phyloP scores from a whole-genome alignment of 2,888 invertebrate species.

The Shargacucullia verbasci region DNA sequence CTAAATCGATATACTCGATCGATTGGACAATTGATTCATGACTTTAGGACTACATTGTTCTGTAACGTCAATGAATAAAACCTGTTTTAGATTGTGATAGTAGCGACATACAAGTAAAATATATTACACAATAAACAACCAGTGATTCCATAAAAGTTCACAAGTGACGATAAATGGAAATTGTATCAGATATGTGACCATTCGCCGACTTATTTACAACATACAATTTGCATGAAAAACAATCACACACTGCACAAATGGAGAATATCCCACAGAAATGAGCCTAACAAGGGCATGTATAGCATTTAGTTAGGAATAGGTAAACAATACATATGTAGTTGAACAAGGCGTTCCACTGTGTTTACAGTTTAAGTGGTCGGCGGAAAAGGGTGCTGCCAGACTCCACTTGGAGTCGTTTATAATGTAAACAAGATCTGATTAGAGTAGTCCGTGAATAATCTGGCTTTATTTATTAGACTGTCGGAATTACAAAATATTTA shows the following conservation, averaged over 20 bases:
- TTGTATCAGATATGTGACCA: conserved; percentile 76
- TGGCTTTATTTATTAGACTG: conserved; percentile 81
- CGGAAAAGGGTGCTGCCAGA: conserved; percentile 67
- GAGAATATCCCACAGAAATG: conserved; percentile 77
- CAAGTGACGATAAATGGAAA: conserved; percentile 76
- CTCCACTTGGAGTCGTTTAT: conserved; percentile 69
- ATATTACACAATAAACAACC: conserved; percentile 54
- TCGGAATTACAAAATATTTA: conserved; percentile 72
- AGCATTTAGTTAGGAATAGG: conserved; percentile 75
- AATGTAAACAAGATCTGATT: conserved; percentile 86
- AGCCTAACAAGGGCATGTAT: conserved; percentile 81
- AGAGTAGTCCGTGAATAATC: conserved; percentile 79
- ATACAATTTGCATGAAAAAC: conserved; percentile 78
- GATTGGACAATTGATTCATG: conserved; percentile 30
- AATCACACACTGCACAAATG: conserved; percentile 73
- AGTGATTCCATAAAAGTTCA: conserved; percentile 55
- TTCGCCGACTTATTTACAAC: conserved; percentile 78
- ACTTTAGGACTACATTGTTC: conserved; percentile 48
- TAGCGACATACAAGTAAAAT: conserved; percentile 49
- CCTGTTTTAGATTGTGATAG: conserved; percentile 43
- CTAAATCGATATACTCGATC: conserved; percentile 20
- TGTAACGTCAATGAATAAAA: conserved; percentile 45
- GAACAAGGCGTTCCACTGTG: conserved; percentile 77
- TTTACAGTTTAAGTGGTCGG: conserved; percentile 75
- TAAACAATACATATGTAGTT: conserved; percentile 83